These are phyloP conservation scores for Pygocentrus nattereri DNA, from an alignment of 2,797 vertebrate species.

Conservation along the genomic window DNA sequence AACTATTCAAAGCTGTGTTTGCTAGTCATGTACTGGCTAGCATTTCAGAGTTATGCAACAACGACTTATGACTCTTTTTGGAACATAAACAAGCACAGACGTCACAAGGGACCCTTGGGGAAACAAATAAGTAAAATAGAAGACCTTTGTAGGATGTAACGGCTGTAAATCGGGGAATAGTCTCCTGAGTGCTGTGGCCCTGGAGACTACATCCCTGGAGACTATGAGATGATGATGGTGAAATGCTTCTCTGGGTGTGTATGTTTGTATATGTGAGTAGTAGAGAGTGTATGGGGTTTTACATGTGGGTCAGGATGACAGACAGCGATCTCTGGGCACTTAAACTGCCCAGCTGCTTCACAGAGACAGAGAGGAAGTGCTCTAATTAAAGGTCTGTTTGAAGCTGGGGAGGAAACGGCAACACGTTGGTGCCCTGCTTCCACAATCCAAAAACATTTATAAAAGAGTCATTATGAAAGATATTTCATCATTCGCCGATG, in stretches of 20 bases:
- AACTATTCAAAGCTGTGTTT: too few relatives aligned
- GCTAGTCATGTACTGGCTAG: too few relatives aligned
- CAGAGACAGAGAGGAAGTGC: neutral
- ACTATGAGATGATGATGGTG: neutral
- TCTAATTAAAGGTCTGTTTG: constrained; percentile 24
- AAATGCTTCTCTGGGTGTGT: neutral
- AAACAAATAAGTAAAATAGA: too few relatives aligned
- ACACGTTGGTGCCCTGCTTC: constrained; percentile 1
- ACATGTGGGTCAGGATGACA: constrained; percentile 10
- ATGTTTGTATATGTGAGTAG: neutral
- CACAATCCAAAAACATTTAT: neutral
- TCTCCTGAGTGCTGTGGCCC: neutral
- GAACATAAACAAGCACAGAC: too few relatives aligned
- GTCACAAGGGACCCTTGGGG: too few relatives aligned
- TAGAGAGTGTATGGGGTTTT: neutral
- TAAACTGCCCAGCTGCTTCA: constrained; percentile 20
- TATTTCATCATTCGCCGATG: neutral
- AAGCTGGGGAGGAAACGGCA: constrained; percentile 25
- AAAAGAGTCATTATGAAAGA: constrained; percentile 10
- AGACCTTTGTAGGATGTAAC: too few relatives aligned
- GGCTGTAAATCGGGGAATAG: neutral
- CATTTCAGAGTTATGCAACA: too few relatives aligned
- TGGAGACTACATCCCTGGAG: neutral
- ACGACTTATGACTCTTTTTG: too few relatives aligned
- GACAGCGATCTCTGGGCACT: constrained; percentile 3